A percentile compares a stretch with the other conserved stretches of the same genome.
phyloP scores from a whole-genome alignment of 2,888 invertebrate species.

The Rhopalosiphum nymphaeae region DNA sequence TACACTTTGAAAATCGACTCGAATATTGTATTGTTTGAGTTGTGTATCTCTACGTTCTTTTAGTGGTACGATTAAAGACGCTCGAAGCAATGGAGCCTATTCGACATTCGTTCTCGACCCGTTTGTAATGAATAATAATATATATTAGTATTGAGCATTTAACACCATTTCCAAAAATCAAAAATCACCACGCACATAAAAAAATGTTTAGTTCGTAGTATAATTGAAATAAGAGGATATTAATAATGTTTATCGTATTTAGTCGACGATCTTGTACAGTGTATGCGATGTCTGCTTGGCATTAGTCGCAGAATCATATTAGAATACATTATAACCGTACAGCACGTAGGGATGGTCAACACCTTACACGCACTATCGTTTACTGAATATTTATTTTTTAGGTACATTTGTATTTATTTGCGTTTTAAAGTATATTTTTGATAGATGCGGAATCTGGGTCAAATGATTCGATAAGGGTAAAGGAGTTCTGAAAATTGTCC shows the following conservation, averaged over 20 bases:
- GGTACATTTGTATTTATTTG: background rate
- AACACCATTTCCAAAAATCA: background rate
- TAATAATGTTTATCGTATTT: background rate
- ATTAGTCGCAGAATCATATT: background rate
- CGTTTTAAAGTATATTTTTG: too few relatives aligned
- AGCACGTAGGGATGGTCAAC: background rate
- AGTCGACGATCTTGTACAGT: background rate
- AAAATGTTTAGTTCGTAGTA: background rate
- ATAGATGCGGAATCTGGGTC: too few relatives aligned
- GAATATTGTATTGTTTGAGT: background rate
- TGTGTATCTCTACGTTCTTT: background rate
- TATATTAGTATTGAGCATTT: background rate
- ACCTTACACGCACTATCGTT: too few relatives aligned
- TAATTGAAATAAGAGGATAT: background rate
- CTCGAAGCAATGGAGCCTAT: background rate
- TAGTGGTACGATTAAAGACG: background rate
- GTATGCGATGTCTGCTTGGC: background rate
- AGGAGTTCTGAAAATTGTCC: too few relatives aligned
- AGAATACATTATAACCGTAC: background rate
- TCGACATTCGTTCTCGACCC: background rate
- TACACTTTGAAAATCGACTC: background rate
- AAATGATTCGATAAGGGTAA: too few relatives aligned
- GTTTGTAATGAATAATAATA: background rate
- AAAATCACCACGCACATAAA: background rate
- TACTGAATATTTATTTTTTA: background rate